phyloP scores from a whole-genome alignment of 2,113 vertebrate species.

The Microtus ochrogaster region DNA sequence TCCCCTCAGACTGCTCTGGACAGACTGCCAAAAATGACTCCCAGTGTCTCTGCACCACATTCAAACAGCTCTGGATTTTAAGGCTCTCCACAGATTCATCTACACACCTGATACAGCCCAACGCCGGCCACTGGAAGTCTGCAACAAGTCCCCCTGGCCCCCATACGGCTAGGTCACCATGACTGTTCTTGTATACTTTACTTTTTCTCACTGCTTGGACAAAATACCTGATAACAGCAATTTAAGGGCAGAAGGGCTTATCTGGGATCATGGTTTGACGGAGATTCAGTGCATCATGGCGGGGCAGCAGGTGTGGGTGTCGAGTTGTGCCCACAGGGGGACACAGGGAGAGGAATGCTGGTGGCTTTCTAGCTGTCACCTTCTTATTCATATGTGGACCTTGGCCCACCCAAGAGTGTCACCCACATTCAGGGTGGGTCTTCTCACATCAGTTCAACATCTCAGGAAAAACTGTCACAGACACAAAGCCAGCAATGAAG shows the following conservation, averaged over 20 bases:
- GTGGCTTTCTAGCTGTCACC: neutral
- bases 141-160: neutral
- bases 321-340: neutral
- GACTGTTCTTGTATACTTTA: neutral
- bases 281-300: neutral
- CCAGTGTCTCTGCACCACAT: neutral
- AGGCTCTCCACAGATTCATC: neutral
- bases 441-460: neutral
- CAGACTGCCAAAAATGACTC: constrained; percentile 43
- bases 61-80: neutral
- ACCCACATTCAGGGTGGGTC: neutral
- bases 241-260: neutral
- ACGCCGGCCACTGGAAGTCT: neutral
- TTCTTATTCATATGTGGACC: neutral
- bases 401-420: too few species aligned
- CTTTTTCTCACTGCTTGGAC: neutral
- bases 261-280: neutral
- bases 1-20: neutral
- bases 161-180: neutral
- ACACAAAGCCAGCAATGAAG: neutral
- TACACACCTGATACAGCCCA: neutral
- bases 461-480: neutral
- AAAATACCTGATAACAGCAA: neutral
- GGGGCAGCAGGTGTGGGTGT: neutral
- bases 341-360: neutral